Conservation (phyloP, 2,113 vertebrate genomes). For the Nanger granti region DNA sequence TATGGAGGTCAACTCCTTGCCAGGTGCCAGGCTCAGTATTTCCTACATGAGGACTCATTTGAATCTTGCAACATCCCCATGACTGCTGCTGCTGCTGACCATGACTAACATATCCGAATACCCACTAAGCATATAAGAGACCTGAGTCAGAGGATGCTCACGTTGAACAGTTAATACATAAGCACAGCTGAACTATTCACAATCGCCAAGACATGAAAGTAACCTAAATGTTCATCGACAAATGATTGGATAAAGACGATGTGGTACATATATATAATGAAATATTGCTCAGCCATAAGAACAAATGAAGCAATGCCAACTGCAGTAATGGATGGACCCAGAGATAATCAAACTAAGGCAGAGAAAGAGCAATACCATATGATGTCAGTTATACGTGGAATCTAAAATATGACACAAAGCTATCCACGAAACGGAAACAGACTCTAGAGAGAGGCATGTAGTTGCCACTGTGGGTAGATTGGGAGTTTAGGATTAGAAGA, state of each 20-base stretch:
- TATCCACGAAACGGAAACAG: not conserved
- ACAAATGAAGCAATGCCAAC: not conserved
- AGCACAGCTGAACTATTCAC: not conserved
- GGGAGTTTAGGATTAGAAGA: not conserved
- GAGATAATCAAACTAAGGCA: not conserved
- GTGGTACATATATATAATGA: not conserved
- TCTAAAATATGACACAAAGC: not conserved
- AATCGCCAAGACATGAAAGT: not conserved
- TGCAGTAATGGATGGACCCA: not conserved
- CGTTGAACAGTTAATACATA: not conserved
- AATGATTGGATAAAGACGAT: not conserved
- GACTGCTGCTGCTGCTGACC: too few species aligned
- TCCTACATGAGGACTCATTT: not conserved
- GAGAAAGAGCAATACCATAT: not conserved
- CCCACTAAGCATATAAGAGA: not conserved
- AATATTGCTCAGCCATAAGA: not conserved
- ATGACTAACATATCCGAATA: accelerated
- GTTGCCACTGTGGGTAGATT: not conserved
- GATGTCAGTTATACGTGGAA: not conserved
- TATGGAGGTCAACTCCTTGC: not conserved
- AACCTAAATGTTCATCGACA: not conserved
- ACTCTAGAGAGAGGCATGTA: not conserved
- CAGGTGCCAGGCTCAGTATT: too few species aligned
- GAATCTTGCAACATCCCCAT: too few species aligned
- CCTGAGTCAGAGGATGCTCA: not conserved